Evolutionary conservation across 2,888 invertebrate species (phyloP), one percentile per base, ranked within the genome.

Genomic region (Chalcosyrphus nemorum): DNA sequence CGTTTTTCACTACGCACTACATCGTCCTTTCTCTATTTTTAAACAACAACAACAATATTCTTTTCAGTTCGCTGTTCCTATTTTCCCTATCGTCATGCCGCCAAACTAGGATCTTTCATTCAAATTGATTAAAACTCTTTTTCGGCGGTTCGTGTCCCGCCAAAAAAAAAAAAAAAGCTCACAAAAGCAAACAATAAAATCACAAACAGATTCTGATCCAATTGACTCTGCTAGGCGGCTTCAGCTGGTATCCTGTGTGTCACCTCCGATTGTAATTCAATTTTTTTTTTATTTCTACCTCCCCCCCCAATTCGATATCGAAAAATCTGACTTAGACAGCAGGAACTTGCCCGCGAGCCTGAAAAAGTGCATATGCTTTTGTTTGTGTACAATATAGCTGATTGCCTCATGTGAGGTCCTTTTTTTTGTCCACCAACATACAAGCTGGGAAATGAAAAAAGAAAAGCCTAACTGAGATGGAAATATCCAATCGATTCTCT

Each of bases 41-140:
- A 15, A 57, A 57, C 21, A 41, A 38, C 38, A 57, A 57, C 21
- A 41, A 38, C 38, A 57, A n/a, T 17, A 9, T 11, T 57, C 13
- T 4, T 38, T 9, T 19, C 56, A 38, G 13, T 27, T 21, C 29
- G 2, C 52, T 15, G 41, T n/a, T n/a, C n/a, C 5, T 0, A 6
- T 15, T 1, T 6, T 11, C 27, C 17, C 2, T 11, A 29, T 32
- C 15, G 29, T 6, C 32, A 2, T 32, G 5, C 11, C 11, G 32
- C 32, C 9, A 2, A 7, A n/a, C n/a, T 45, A n/a, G 11, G 27
- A 54, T 15, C 15, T 57, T 61, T 45, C 27, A 54, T 72, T 66
- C 52, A 66, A 74, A 74, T 81, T 81, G 80, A 81, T 81, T 81
- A 81, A 80, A 81, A 61, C 61, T 74, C 43, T 24, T 41, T 43